phyloP scores from a whole-genome alignment of 2,113 vertebrate species.

The Amblyopsis rosae region DNA sequence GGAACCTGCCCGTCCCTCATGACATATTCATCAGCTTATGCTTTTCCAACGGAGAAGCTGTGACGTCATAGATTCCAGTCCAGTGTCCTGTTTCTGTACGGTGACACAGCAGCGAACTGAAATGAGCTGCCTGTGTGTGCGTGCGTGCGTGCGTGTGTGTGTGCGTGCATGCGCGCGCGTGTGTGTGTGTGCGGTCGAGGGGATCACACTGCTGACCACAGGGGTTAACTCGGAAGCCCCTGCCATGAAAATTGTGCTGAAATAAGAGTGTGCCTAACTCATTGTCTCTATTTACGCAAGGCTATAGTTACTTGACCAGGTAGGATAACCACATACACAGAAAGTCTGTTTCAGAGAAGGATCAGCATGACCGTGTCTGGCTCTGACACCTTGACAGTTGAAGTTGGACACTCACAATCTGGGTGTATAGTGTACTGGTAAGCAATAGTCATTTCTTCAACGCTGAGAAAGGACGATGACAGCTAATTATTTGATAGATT shows the following conservation, averaged over 20 bases:
- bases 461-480: neutral
- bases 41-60: slow-evolving; percentile 66
- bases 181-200: neutral
- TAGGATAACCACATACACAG: neutral
- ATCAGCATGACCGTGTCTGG: neutral
- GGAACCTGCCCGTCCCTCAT: slow-evolving; percentile 59
- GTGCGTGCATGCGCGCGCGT: neutral
- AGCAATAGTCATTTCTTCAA: neutral
- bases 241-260: slow-evolving; percentile 32
- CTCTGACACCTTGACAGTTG: neutral
- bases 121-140: neutral
- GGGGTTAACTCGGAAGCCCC: slow-evolving; percentile 26
- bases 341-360: neutral
- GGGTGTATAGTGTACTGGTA: too few relatives aligned
- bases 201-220: slow-evolving; percentile 1
- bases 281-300: slow-evolving; percentile 10
- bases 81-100: slow-evolving; percentile 54
- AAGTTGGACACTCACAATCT: neutral
- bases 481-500: neutral
- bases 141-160: neutral
- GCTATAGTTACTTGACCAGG: slow-evolving; percentile 30
- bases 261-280: slow-evolving; percentile 22
- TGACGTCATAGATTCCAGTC: slow-evolving; percentile 71
- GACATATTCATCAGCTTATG: slow-evolving; percentile 66
- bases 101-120: slow-evolving; percentile 52